Percentiles rank a stretch among this genome's conserved stretches.
These are phyloP conservation scores for Taphrorychus bicolor DNA, from an alignment of 2,888 invertebrate genomes.

Conservation along the genomic window DNA sequence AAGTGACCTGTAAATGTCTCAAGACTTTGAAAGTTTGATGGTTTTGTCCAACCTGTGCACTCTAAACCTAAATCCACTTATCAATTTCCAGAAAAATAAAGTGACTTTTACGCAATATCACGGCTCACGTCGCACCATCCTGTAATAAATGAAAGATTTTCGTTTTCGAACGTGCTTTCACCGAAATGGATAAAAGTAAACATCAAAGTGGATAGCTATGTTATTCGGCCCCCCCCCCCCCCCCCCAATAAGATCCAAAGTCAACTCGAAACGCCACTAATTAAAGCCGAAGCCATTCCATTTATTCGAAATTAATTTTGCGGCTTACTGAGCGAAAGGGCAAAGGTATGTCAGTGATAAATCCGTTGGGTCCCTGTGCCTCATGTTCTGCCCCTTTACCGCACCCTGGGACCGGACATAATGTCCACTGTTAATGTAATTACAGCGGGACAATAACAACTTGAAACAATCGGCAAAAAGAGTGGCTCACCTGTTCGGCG, in stretches of 20 bases:
- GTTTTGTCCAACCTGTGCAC: no score
- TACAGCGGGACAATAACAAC: not conserved
- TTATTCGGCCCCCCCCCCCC: not conserved
- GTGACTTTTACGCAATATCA: no score
- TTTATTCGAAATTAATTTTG: conserved; percentile 1
- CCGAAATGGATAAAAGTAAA: no score
- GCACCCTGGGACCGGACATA: not conserved
- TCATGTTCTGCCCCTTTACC: not conserved
- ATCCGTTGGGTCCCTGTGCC: not conserved
- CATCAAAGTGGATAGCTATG: no score
- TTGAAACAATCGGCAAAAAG: not conserved
- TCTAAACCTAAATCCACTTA: no score
- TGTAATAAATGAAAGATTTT: not conserved
- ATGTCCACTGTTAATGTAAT: not conserved
- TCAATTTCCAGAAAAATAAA: no score
- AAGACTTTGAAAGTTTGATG: no score
- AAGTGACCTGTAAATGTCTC: no score
- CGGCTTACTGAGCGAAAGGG: not conserved
- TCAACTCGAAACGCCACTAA: not conserved
- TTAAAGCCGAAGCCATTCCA: not conserved
- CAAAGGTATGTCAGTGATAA: not conserved
- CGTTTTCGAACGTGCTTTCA: no score
- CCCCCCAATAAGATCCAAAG: not conserved
- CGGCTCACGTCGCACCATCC: no score
- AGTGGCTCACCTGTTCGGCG: conserved; percentile 77